These are phyloP conservation scores for Melanotaenia parkinsoni DNA, from an alignment of 2,797 vertebrate genomes.

Conservation along the genomic window DNA sequence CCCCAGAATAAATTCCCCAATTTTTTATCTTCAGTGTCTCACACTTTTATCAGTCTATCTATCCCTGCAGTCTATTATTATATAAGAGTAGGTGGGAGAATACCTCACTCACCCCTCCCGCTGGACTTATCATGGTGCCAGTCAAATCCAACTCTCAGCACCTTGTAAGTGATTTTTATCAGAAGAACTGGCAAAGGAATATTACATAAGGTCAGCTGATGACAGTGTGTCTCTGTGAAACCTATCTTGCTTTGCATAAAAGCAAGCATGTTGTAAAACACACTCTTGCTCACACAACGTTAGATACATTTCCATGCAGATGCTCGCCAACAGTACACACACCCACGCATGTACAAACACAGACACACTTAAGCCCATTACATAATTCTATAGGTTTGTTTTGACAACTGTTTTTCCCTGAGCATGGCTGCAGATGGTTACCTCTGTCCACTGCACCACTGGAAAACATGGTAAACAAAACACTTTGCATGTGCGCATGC, in stretches of 20 bases:
- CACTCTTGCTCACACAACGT: constrained; percentile 27
- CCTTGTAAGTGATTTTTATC: constrained; percentile 70
- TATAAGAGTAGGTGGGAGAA: constrained; percentile 74
- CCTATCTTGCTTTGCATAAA: constrained; percentile 42
- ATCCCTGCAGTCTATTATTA: constrained; percentile 62
- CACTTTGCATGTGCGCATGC: constrained; percentile 23
- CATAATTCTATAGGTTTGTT: constrained; percentile 62
- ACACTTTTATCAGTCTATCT: constrained; percentile 43
- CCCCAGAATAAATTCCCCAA: constrained; percentile 15
- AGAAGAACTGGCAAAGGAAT: constrained; percentile 62
- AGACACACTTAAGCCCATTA: constrained; percentile 60
- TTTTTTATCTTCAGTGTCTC: constrained; percentile 41
- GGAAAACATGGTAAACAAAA: constrained; percentile 33
- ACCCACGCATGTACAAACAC: constrained; percentile 60
- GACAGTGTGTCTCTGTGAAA: constrained; percentile 51
- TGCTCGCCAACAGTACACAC: constrained; percentile 46
- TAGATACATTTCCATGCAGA: constrained; percentile 49
- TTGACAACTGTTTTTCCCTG: constrained; percentile 22
- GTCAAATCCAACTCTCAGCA: constrained; percentile 74
- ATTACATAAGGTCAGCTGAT: constrained; percentile 80
- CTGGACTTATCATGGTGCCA: constrained; percentile 56
- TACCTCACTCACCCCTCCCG: constrained; percentile 68
- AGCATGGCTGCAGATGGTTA: constrained; percentile 34
- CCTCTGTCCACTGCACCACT: constrained; percentile 26
- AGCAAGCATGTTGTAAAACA: constrained; percentile 51